Percentiles rank a stretch among this genome's conserved stretches.
These are phyloP conservation scores for Acholoe squamosa DNA, from an alignment of 2,888 invertebrate species.

Conservation along the genomic window DNA sequence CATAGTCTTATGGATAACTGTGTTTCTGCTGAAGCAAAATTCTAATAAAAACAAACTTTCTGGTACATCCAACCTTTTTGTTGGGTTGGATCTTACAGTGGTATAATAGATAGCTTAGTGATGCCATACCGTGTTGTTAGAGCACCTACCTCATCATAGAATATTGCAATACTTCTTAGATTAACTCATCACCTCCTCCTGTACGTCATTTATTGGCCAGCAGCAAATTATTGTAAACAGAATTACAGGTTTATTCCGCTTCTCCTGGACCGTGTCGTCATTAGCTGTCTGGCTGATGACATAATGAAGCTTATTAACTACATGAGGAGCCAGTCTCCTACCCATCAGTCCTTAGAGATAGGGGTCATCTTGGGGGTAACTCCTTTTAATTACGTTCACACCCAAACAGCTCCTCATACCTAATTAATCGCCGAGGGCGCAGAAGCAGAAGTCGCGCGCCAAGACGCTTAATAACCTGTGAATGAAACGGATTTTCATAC, in stretches of 20 bases:
- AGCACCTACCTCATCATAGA: too few relatives aligned
- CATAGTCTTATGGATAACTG: too few relatives aligned
- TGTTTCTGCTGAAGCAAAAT: too few relatives aligned
- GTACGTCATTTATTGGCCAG: too few relatives aligned
- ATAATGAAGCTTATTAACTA: slow-evolving; percentile 15
- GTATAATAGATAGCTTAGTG: too few relatives aligned
- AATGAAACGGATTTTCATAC: neutral
- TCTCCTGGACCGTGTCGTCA: neutral
- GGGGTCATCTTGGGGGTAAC: neutral
- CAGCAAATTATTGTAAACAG: slow-evolving; percentile 4
- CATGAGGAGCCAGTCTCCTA: neutral
- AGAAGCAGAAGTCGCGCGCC: neutral
- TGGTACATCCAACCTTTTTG: too few relatives aligned
- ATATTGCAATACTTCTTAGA: too few relatives aligned
- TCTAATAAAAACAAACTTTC: too few relatives aligned
- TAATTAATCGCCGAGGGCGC: neutral
- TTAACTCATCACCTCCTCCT: too few relatives aligned
- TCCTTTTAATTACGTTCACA: neutral
- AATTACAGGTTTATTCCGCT: slow-evolving; percentile 7
- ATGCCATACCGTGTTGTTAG: too few relatives aligned
- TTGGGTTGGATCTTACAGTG: too few relatives aligned
- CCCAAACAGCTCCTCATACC: neutral
- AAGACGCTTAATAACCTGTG: slow-evolving; percentile 7
- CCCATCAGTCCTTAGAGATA: neutral
- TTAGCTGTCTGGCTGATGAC: neutral